Evolutionary conservation across 92 coral and sea anemone genomes (phyloP).

Genomic region (Porites cylindrica): DNA sequence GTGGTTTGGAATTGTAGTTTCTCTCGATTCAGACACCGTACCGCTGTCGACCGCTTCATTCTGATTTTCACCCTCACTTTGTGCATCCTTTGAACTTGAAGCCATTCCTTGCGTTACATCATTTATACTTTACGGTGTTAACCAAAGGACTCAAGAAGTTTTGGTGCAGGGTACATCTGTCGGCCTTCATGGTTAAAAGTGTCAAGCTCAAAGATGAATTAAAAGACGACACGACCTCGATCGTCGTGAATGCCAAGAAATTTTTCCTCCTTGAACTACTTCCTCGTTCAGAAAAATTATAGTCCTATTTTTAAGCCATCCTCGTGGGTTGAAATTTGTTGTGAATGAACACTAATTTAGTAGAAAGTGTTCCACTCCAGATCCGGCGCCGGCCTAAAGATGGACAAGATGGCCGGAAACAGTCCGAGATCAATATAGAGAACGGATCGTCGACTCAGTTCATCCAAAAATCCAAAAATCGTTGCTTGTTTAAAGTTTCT

Average conservation of each 20-base stretch:
- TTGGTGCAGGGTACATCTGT: background rate
- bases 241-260: background rate
- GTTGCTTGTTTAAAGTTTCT: background rate
- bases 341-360: background rate
- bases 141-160: background rate
- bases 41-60: constrained; percentile 27
- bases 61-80: constrained; percentile 50
- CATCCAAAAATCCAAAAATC: background rate
- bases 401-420: constrained; percentile 39
- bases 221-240: background rate
- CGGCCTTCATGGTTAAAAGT: constrained; percentile 14
- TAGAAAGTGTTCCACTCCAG: background rate
- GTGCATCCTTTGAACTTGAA: constrained; percentile 51
- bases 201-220: too few relatives aligned
- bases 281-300: background rate
- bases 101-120: constrained; percentile 66
- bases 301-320: background rate
- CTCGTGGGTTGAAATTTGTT: background rate
- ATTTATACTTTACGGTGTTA: background rate
- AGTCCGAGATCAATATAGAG: constrained; percentile 28
- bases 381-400: background rate
- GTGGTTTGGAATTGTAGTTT: background rate
- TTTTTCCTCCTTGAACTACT: background rate
- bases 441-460: background rate
- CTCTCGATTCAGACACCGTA: constrained; percentile 28